Evolutionary conservation across 1,140 invertebrate genomes (phyloP), one percentile per base, ranked within the genome.

Genomic region (Schmidtea mediterranea): DNA sequence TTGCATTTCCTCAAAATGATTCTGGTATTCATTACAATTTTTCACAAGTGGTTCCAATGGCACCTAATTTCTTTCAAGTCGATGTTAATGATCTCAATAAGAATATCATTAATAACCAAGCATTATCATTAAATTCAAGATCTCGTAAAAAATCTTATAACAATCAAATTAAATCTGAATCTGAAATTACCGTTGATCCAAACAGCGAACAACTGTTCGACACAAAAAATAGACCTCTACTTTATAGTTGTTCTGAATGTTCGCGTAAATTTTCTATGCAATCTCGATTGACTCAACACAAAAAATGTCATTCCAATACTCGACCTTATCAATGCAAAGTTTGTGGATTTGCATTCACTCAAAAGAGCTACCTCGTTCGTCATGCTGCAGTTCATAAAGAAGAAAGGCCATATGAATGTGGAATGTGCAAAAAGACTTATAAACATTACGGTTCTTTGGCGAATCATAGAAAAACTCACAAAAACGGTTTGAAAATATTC

Each of bases 301-400:
- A 22, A n/a, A 15, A 23, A 21, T 37, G 36, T 40, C 46, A 48
- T 24, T 22, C 46, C 24, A 40, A 48, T 23, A 40, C 18, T 19
- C 32, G 50, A 15, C 52, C 52, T 13, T 58, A 57, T 52, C 51
- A 57, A 8, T 63, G 61, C 53, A 52, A 50, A 22, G 48, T 50
- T 3, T 65, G 62, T 53, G 57, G 58, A n/a, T 58, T 59, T 52
- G 57, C 57, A 5, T 65, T 63, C 51, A 59, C 57, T 13, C 61
- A 62, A 43, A 58, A 57, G 46, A 57, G 59, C 47, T 57, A 58
- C 2, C 43, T 65, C n/a, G 38, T 54, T n/a, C 51, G 59, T 5
- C 61, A 65, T 53, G 57, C 58, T 43, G 49, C 58, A 32, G 58
- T 60, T 26, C 62, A 65, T 51, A 55, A 51, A 19, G 61, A 59